phyloP scores from a whole-genome alignment of 2,797 vertebrate genomes.

The Atherinosoma microstoma region DNA sequence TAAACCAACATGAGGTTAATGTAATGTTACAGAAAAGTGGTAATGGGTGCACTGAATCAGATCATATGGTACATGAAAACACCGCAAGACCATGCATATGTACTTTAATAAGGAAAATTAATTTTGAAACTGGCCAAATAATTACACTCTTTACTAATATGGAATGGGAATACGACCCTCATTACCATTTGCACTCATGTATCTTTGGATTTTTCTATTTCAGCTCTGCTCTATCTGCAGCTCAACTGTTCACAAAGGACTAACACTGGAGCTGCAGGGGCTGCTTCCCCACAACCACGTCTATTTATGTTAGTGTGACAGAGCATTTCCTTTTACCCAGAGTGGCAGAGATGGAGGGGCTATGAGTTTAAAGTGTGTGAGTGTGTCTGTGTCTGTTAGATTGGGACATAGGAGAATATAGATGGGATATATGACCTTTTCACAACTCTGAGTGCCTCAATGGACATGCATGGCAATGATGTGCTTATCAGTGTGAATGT shows the following conservation, averaged over 20 bases:
- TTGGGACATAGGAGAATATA: conserved; percentile 3
- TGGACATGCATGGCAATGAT: conserved; percentile 4
- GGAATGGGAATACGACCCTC: conserved; percentile 19
- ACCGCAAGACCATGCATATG: background rate
- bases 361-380: conserved; percentile 24
- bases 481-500: background rate
- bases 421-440: conserved; percentile 40
- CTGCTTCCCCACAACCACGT: conserved; percentile 41
- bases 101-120: background rate
- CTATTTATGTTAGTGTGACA: conserved; percentile 54
- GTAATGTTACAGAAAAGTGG: background rate
- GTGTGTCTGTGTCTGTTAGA: conserved; percentile 2
- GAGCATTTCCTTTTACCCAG: conserved; percentile 22
- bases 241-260: conserved; percentile 30
- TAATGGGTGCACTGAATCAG: no score
- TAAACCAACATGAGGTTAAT: background rate
- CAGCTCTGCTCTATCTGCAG: conserved; percentile 12
- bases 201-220: conserved; percentile 42
- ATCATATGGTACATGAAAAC: background rate
- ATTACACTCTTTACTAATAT: background rate
- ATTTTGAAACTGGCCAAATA: background rate
- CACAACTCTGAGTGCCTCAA: conserved; percentile 15
- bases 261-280: conserved; percentile 50
- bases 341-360: conserved; percentile 29
- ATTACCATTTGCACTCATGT: conserved; percentile 38